Evolutionary conservation across 2,888 invertebrate species (phyloP), one percentile per base, ranked within the genome.

Genomic region (Drosophila setosimentum): DNA sequence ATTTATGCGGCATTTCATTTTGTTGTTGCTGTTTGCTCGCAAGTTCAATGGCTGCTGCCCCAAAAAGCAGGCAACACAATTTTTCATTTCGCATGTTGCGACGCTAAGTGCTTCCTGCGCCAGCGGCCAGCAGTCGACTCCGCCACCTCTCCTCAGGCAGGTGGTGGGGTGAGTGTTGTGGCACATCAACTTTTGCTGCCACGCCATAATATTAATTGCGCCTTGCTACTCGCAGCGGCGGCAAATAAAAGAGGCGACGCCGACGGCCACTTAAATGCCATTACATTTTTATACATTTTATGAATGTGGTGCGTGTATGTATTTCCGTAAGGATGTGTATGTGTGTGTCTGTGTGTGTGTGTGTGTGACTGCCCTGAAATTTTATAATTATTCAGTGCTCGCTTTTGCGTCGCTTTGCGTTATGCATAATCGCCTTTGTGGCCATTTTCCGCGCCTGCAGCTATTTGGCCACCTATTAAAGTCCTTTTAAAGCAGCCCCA

Each of bases 151-250:
- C 3, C 24, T 16, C 4, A 21, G 55, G 57, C 55, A 63, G 71
- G 61, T 77, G 70, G 70, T 66, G 54, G 71, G 57, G 54, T 65
- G 72, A 78, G 75, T 57, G 29, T 32, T 40, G 73, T 74, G 82
- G 76, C 84, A 84, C 80, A 81, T 87, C 84, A 84, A 87, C 79
- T 89, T 88, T 81, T 76, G 79, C 71, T 83, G 89, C 88, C 92
- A 92, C 89, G 92, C 92, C 91, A 92, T 92, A 91, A 91, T 92
- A 92, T 92, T 92, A 92, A 92, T 92, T 92, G 91, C 86, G 82
- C 80, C 82, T 66, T 76, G 72, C 74, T 61, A 42, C 60, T 54
- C 61, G 35, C 49, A 59, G 67, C 60, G 62, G 8, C n/a, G 13
- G 49, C 66, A 51, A 63, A 78, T 71, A 71, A 81, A 80, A 78